Evolutionary conservation across 30 jellyfish, hydroid and myxozoan genomes (phyloP).

Genomic region (Catostylus mosaicus): DNA sequence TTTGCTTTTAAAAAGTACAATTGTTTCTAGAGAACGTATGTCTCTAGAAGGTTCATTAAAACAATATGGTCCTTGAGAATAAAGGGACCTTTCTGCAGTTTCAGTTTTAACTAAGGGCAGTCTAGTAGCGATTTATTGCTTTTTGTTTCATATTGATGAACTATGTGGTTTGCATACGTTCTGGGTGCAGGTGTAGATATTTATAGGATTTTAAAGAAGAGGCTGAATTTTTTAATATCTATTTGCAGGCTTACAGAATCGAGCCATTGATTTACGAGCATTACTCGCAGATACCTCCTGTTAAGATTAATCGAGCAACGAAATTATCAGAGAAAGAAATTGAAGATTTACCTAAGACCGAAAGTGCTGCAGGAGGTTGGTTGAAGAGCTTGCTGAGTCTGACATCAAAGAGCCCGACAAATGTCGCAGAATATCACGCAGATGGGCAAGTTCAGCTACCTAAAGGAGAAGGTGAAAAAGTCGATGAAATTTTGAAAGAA

Average conservation of each 20-base stretch:
- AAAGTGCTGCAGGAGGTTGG: conserved; percentile 62
- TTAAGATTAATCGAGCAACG: conserved; percentile 69
- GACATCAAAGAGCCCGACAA: conserved; percentile 33
- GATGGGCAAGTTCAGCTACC: conserved; percentile 71
- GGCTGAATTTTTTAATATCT: no score
- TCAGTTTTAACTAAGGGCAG: no score
- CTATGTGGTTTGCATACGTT: no score
- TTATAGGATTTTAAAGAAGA: no score
- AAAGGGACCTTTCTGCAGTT: no score
- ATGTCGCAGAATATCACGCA: conserved; percentile 41
- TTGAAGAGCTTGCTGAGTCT: conserved; percentile 64
- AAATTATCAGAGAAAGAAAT: conserved; percentile 17
- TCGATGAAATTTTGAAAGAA: conserved; percentile 51
- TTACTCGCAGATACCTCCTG: conserved; percentile 86
- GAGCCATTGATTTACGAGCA: conserved; percentile 92
- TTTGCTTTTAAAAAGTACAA: no score
- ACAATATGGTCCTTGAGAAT: no score
- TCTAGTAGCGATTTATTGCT: no score
- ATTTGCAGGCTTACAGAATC: conserved; percentile 87
- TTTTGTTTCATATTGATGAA: no score
- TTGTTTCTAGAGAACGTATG: no score
- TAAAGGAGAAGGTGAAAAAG: conserved; percentile 66
- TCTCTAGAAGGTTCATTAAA: no score
- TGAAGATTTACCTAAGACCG: conserved; percentile 13
- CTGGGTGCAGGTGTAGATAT: no score